phyloP scores from a whole-genome alignment of 1,140 invertebrate genomes.

The Mizuhopecten yessoensis region DNA sequence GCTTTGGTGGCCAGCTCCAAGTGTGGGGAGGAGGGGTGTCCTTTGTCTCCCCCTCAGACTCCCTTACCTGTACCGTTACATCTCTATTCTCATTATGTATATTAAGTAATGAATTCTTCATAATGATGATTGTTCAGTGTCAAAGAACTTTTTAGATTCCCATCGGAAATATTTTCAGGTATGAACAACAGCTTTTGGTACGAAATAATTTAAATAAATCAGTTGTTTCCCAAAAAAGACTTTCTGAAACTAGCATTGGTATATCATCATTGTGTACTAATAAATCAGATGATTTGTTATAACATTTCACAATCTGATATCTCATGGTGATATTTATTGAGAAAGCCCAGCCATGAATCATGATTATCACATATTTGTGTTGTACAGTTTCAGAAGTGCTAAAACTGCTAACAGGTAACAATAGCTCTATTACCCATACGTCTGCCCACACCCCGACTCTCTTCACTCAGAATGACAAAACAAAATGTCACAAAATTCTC shows the following conservation, averaged over 20 bases:
- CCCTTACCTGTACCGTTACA: not conserved
- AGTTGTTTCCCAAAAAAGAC: not conserved
- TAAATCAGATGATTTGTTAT: not conserved
- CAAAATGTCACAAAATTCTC: not conserved
- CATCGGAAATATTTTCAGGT: no score
- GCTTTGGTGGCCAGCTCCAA: not conserved
- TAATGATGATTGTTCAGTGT: no score
- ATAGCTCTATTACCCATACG: not conserved
- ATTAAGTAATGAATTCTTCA: no score
- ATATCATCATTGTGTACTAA: not conserved
- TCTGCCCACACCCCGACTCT: not conserved
- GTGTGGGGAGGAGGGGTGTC: not conserved
- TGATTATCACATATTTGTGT: no score
- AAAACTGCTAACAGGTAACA: no score
- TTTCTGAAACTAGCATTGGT: not conserved
- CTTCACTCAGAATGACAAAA: not conserved
- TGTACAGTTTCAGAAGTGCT: no score
- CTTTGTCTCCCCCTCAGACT: not conserved
- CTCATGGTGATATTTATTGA: not conserved
- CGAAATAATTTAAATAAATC: no score
- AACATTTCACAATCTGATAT: not conserved
- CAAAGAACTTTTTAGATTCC: no score
- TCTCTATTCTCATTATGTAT: not conserved
- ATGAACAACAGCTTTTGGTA: no score
- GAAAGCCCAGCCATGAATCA: no score